Base-by-base conservation (phyloP, 2,888 invertebrate genomes). In the Theretra japonica region DNA sequence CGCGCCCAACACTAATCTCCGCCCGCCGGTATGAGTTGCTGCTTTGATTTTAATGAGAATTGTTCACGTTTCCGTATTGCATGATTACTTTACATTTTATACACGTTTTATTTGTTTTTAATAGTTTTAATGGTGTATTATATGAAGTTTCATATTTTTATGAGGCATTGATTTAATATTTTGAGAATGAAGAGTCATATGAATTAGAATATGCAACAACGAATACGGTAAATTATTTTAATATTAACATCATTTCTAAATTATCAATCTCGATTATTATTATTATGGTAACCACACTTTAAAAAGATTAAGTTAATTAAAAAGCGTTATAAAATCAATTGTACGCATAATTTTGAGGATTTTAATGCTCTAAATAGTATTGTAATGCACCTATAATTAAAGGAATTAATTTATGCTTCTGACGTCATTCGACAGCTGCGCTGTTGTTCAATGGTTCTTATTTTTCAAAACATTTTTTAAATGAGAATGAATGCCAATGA, bases 1-100 rank as follows among this genome's bases (percentile, higher is more conserved):
- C 73, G 76, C 71, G 79, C 76, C 74, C 87, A 84, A 79, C 86
- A 87, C 88, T 84, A 85, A 80, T 79, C 76, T 80, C 65, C 33
- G 33, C 11, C 41, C 41, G 41, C 53, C 53, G 53, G n/a, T 53
- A 53, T 53, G 53, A 53, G 78, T 65, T 41, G 23, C n/a, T 21
- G 21, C 21, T 23, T 65, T 65, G 41, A 15, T 48, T 48, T 65
- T 65, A 65, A 48, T 48, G 41, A 65, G 11, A 23, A 65, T 48
- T 23, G 33, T 21, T n/a, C 21, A 33, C 6, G n/a, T 41, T 62
- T 30, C n/a, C 53, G 53, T n/a, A 21, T n/a, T 33, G 19, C 19
- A 30, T 60, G 15, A 25, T 60, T 30, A 28, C 19, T 60, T 60
- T 17, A 33, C 30, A 30, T 8, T n/a, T 41, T 17, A 33, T 21